phyloP scores from a whole-genome alignment of 2,888 invertebrate genomes.

The Cynaeus angustus region DNA sequence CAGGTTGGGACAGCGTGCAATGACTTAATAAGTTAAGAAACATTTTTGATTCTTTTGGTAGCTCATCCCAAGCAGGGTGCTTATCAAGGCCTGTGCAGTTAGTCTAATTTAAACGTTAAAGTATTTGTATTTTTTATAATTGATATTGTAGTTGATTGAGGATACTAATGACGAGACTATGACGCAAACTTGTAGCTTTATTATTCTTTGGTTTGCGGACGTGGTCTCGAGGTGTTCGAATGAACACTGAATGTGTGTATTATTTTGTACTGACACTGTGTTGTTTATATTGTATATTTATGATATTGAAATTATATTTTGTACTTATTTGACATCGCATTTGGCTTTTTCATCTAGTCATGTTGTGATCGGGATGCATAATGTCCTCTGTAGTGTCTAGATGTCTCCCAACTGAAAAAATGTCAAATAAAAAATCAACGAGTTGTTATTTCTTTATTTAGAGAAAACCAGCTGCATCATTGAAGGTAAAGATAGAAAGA shows the following conservation, averaged over 20 bases:
- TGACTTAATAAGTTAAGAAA: too few relatives aligned
- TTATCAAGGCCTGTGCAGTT: constrained; percentile 58
- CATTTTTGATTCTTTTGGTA: too few relatives aligned
- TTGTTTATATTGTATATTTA: constrained; percentile 51
- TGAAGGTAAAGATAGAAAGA: too few relatives aligned
- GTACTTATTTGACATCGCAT: constrained; percentile 61
- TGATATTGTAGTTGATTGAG: constrained; percentile 49
- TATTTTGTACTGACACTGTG: constrained; percentile 62
- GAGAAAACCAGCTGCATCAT: too few relatives aligned
- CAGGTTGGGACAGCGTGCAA: too few relatives aligned
- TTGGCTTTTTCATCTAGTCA: constrained; percentile 68
- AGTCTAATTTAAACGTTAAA: constrained; percentile 58
- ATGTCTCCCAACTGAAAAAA: constrained; percentile 54
- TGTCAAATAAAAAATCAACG: constrained; percentile 55
- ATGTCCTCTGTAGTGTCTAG: constrained; percentile 58
- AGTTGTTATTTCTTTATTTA: neutral
- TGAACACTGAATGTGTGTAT: constrained; percentile 57
- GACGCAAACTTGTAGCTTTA: too few relatives aligned
- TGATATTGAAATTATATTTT: constrained; percentile 42
- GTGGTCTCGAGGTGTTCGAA: constrained; percentile 7
- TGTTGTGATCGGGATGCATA: constrained; percentile 65
- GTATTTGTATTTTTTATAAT: constrained; percentile 69
- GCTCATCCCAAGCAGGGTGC: too few relatives aligned
- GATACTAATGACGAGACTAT: constrained; percentile 41
- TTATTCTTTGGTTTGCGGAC: too few relatives aligned